Base-by-base conservation (phyloP, 2,113 vertebrate species). In the Dissostichus mawsoni region DNA sequence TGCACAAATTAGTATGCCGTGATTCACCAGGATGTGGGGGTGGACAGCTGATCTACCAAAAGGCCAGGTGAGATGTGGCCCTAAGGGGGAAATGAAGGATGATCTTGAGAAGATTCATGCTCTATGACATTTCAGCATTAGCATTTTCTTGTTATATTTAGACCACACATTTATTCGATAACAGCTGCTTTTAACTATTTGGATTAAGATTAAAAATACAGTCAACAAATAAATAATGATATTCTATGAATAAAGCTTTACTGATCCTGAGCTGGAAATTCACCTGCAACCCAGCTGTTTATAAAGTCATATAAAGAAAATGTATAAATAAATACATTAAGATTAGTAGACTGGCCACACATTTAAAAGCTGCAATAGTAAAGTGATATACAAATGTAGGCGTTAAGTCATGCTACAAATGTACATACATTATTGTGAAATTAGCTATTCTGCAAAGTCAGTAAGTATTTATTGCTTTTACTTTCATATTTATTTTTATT, bases 61-160 rank as follows among this genome's bases (percentile, higher is more conserved):
- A n/a, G 23, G 11, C 47, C 0, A 1, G 55, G 56, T 52, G 63
- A 56, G 67, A 55, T 74, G 47, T 29, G 4, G 36, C 50, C 51
- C 79, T 51, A n/a, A 20, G 62, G 59, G 23, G 2, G 20, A 67
- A 69, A n/a, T 36, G 44, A 36, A 62, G 67, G 29, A 76, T 20
- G 20, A 81, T 57, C 73, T 77, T 51, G 56, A 47, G 47, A 45
- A 64, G 61, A 47, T 61, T 63, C 33, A 70, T 17, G 14, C 14
- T 17, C 52, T 61, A 48, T 29, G 29, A 29, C 29, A 29, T 4
- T 29, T 4, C 29, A 29, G 29, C 29, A 25, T 25, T 25, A 25
- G 25, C 25, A 29, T 29, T 29, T 29, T 29, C 29, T 29, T 29
- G 29, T 29, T 29, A 29, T 29, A 29, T 29, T 29, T 29, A 29